phyloP scores from a whole-genome alignment of 2,888 invertebrate species.

The Latrodectus elegans region DNA sequence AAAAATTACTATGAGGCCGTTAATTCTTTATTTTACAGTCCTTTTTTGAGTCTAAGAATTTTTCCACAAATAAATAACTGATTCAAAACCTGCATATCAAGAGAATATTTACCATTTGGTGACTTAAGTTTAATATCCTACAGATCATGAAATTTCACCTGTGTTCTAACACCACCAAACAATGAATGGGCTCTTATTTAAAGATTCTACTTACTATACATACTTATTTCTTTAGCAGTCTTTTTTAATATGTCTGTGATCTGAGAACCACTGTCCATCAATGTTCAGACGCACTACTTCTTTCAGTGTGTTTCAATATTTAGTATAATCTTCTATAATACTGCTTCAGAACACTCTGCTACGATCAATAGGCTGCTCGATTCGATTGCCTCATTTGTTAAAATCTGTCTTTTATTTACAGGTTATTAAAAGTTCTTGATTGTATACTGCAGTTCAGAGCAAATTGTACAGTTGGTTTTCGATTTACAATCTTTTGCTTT shows the following conservation, averaged over 20 bases:
- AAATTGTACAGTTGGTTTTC: no score
- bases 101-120: no score
- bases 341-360: no score
- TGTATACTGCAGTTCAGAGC: no score
- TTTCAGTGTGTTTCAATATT: not conserved
- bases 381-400: not conserved
- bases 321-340: no score
- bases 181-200: slow-evolving; percentile 2
- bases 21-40: not conserved
- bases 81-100: slow-evolving; percentile 1
- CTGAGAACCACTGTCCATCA: slow-evolving; percentile 4
- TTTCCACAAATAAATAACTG: not conserved
- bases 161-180: not conserved
- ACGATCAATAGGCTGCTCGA: not conserved
- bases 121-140: not conserved
- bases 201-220: no score
- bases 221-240: no score
- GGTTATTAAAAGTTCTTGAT: no score
- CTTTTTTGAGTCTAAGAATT: slow-evolving; percentile 4
- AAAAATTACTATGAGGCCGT: not conserved
- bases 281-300: not conserved
- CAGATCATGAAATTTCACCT: not conserved
- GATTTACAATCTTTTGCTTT: no score
- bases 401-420: no score
- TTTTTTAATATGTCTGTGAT: not conserved